These are phyloP conservation scores for Portevinia maculata DNA, from an alignment of 2,888 invertebrate genomes.

Conservation along the genomic window DNA sequence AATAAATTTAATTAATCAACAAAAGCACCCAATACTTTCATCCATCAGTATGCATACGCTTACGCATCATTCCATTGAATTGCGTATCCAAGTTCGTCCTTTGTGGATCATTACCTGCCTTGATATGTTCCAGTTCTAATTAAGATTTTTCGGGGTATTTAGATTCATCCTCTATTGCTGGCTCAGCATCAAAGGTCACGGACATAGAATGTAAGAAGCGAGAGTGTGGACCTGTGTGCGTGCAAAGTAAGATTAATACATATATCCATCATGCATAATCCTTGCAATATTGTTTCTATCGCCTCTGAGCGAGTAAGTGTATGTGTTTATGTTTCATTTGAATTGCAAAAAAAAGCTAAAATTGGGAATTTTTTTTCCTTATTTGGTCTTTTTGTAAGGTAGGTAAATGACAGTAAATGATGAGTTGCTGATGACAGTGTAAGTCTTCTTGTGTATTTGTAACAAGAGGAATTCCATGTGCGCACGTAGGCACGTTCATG, in stretches of 20 bases:
- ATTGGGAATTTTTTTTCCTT: slow-evolving; percentile 7
- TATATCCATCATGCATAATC: slow-evolving; percentile 57
- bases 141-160: slow-evolving; percentile 17
- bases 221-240: slow-evolving; percentile 1
- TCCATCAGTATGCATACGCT: neutral
- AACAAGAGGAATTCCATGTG: slow-evolving; percentile 25
- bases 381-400: neutral
- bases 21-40: slow-evolving; percentile 32
- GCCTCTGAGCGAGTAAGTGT: neutral
- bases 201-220: neutral
- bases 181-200: slow-evolving; percentile 43
- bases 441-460: slow-evolving; percentile 18
- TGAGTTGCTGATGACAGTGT: slow-evolving; percentile 43
- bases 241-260: slow-evolving; percentile 58
- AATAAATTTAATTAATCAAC: slow-evolving; percentile 67
- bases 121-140: slow-evolving; percentile 55
- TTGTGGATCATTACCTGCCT: slow-evolving; percentile 59
- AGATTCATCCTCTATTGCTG: neutral
- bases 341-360: slow-evolving; percentile 39
- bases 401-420: slow-evolving; percentile 50
- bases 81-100: slow-evolving; percentile 50
- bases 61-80: neutral
- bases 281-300: slow-evolving; percentile 20
- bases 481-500: slow-evolving; percentile 8
- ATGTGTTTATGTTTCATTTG: slow-evolving; percentile 21